Evolutionary conservation across 2,113 vertebrate genomes (phyloP).

Genomic region (Gasterosteus aculeatus): DNA sequence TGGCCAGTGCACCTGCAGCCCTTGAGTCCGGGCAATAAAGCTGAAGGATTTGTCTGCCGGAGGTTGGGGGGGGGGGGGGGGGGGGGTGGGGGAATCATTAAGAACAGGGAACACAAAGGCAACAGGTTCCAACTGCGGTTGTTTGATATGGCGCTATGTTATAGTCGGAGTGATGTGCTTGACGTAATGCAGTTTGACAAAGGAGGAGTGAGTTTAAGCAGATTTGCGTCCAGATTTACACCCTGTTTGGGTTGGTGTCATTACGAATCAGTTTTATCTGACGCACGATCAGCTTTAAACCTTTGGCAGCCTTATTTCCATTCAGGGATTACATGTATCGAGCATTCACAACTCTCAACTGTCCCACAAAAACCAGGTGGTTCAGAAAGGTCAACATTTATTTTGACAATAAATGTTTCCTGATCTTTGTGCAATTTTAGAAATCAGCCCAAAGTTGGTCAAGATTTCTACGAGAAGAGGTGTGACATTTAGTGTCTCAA

Average conservation of each 20-base stretch:
- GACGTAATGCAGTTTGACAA: conserved; percentile 76
- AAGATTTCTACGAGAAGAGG: not conserved
- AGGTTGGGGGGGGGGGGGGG: conserved; percentile 67
- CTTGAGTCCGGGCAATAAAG: conserved; percentile 80
- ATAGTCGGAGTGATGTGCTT: conserved; percentile 56
- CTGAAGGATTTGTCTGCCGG: conserved; percentile 79
- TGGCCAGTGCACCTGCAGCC: conserved; percentile 79
- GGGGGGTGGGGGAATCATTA: conserved; percentile 66
- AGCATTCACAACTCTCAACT: conserved; percentile 11
- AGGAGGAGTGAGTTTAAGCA: conserved; percentile 73
- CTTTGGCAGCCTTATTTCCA: conserved; percentile 24
- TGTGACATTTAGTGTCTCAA: not conserved
- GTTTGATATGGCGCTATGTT: conserved; percentile 59
- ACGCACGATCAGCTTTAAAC: conserved; percentile 61
- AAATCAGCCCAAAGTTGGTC: not conserved
- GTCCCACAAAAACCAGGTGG: not conserved
- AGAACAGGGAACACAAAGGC: conserved; percentile 69
- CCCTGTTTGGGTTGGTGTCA: conserved; percentile 74
- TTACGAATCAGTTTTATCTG: conserved; percentile 68
- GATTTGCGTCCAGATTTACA: conserved; percentile 75
- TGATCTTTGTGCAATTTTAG: not conserved
- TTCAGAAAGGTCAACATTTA: not conserved
- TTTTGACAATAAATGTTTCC: not conserved
- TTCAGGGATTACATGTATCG: conserved; percentile 25
- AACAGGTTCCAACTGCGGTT: conserved; percentile 70